These are phyloP conservation scores for Pagetopsis macropterus DNA, from an alignment of 2,797 vertebrate species.

Conservation along the genomic window DNA sequence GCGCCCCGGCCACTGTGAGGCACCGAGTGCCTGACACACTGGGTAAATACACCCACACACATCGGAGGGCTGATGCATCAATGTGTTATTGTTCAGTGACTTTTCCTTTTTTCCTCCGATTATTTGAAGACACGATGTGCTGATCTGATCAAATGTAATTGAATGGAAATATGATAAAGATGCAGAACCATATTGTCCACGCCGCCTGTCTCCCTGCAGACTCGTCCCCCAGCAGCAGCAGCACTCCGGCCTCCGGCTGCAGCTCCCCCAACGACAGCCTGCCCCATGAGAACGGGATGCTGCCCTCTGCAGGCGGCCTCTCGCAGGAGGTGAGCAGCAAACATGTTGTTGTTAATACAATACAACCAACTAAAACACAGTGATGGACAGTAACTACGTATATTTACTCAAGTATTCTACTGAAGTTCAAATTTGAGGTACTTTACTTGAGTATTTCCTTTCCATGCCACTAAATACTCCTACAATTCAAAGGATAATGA, in stretches of 20 bases:
- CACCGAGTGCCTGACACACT: constrained; percentile 87
- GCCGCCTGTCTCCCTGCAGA: constrained; percentile 75
- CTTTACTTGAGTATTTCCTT: no score
- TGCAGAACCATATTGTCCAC: not conserved
- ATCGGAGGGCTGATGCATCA: not conserved
- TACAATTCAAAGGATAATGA: no score
- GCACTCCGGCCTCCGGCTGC: constrained; percentile 94
- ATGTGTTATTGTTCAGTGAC: not conserved
- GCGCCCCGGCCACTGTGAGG: constrained; percentile 89
- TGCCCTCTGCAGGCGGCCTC: constrained; percentile 81
- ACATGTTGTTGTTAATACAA: not conserved
- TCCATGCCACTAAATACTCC: no score
- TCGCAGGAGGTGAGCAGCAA: constrained; percentile 86
- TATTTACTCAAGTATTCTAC: no score
- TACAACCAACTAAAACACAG: not conserved
- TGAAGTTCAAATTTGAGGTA: no score
- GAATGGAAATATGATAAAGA: not conserved
- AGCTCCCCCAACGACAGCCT: constrained; percentile 96
- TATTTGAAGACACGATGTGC: not conserved
- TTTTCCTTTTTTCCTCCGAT: not conserved
- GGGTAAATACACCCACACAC: constrained; percentile 76
- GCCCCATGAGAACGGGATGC: constrained; percentile 87
- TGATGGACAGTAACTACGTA: no score
- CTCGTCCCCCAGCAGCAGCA: constrained; percentile 96
- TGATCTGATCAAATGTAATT: not conserved